phyloP scores from a whole-genome alignment of 2,113 vertebrate species.

The Orthonyx spaldingii region DNA sequence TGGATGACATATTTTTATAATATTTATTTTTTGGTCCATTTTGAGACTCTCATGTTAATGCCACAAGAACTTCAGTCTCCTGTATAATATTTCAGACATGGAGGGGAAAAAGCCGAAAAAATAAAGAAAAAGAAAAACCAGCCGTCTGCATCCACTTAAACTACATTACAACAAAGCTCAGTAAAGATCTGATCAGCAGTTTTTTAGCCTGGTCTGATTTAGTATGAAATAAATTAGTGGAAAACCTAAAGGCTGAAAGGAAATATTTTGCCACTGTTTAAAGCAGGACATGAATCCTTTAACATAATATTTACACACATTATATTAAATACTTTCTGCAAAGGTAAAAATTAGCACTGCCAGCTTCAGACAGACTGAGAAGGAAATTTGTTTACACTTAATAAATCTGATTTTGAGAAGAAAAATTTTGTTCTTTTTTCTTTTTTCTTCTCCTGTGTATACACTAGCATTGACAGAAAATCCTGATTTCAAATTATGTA shows the following conservation, averaged over 20 bases:
- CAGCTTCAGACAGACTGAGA: neutral
- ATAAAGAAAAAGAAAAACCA: conserved; percentile 15
- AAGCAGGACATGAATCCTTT: conserved; percentile 60
- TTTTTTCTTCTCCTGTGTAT: neutral
- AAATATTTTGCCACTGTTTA: conserved; percentile 54
- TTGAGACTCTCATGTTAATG: conserved; percentile 27
- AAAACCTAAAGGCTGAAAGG: conserved; percentile 37
- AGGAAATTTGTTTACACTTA: conserved; percentile 23
- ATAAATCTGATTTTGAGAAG: conserved; percentile 43
- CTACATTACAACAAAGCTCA: conserved; percentile 31
- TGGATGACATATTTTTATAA: conserved; percentile 48
- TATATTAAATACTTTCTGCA: conserved; percentile 43
- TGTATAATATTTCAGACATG: conserved; percentile 49
- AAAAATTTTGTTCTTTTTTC: neutral
- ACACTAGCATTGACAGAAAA: neutral
- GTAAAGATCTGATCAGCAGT: conserved; percentile 49
- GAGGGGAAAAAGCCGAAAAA: neutral
- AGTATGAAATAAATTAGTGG: conserved; percentile 57
- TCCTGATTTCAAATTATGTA: neutral
- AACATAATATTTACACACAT: conserved; percentile 58
- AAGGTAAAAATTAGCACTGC: conserved; percentile 26
- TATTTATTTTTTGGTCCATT: conserved; percentile 39
- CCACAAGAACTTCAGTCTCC: conserved; percentile 37
- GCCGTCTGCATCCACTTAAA: conserved; percentile 54
- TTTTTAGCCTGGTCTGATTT: conserved; percentile 20